A percentile compares a stretch with the other conserved stretches of the same genome.
Conservation (phyloP, 1,140 invertebrate genomes). For the Glossosoma conforme region DNA sequence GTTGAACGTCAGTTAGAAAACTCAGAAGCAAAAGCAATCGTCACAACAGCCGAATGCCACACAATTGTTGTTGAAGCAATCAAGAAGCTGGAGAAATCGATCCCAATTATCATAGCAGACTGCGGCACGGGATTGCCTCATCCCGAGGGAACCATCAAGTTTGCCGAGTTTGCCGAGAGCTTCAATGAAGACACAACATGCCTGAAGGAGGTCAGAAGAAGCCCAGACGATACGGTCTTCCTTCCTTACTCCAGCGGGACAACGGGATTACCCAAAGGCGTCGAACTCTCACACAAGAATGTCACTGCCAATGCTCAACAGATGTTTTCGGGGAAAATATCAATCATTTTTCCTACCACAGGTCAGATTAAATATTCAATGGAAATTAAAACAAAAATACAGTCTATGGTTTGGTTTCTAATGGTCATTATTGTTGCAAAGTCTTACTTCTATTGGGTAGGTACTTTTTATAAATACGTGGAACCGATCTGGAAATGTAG, state of each 20-base stretch:
- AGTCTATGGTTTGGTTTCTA: no score
- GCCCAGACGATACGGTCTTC: slow-evolving; percentile 48
- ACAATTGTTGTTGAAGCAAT: slow-evolving; percentile 44
- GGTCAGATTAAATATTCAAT: slow-evolving; percentile 34
- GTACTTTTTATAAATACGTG: no score
- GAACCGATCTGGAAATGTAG: no score
- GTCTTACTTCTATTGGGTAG: no score
- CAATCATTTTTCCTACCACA: slow-evolving; percentile 36
- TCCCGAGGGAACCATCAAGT: slow-evolving; percentile 53
- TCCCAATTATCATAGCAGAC: slow-evolving; percentile 55
- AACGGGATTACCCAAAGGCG: slow-evolving; percentile 85
- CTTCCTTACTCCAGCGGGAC: slow-evolving; percentile 80
- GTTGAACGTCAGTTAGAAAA: slow-evolving; percentile 64
- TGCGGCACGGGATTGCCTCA: slow-evolving; percentile 36
- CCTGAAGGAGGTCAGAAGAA: slow-evolving; percentile 40
- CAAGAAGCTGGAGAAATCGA: slow-evolving; percentile 38
- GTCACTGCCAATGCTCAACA: slow-evolving; percentile 52
- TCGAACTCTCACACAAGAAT: slow-evolving; percentile 70
- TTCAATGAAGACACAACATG: slow-evolving; percentile 42
- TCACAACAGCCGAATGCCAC: slow-evolving; percentile 56
- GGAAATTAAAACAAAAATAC: no score
- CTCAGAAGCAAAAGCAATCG: slow-evolving; percentile 60
- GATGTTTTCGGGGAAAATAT: slow-evolving; percentile 38
- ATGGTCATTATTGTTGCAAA: no score
- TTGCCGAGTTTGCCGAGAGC: slow-evolving; percentile 50